Conservation (phyloP, 2,113 vertebrate genomes). For the Xenopus borealis region DNA sequence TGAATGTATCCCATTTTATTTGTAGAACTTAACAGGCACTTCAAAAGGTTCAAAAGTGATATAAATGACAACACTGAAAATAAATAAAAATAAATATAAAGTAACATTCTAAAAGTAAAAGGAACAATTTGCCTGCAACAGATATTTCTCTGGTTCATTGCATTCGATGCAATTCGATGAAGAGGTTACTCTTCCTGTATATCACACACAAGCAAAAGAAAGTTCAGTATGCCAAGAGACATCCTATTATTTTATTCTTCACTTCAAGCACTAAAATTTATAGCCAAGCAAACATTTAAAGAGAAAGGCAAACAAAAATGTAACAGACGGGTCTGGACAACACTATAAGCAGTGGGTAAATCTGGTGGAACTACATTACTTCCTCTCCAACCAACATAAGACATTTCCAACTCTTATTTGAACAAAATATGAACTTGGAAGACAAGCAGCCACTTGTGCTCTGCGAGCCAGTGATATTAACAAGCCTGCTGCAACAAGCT, state of each 20-base stretch:
- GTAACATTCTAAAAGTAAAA: too few species aligned
- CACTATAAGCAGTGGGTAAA: conserved; percentile 6
- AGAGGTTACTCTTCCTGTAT: background rate
- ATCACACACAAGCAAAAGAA: too few species aligned
- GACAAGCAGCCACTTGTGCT: conserved; percentile 26
- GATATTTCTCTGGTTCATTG: background rate
- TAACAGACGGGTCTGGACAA: conserved; percentile 34
- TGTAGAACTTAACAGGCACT: too few species aligned
- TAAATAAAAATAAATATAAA: too few species aligned
- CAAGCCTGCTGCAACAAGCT: conserved; percentile 29
- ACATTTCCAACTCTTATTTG: conserved; percentile 28
- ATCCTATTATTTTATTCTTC: background rate
- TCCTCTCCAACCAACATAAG: conserved; percentile 33
- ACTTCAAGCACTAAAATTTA: conserved; percentile 20
- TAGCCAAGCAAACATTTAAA: conserved; percentile 26
- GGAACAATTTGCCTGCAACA: background rate
- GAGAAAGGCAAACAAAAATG: conserved; percentile 18
- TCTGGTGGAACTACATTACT: conserved; percentile 19
- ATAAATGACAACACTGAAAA: too few species aligned
- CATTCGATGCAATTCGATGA: too few species aligned
- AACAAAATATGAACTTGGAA: conserved; percentile 26
- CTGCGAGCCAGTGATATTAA: conserved; percentile 25
- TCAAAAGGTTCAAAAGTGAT: too few species aligned
- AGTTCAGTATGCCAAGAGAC: too few species aligned
- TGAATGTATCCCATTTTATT: too few species aligned